Evolutionary conservation across 30 jellyfish, hydroid and myxozoan genomes (phyloP), one percentile per base, ranked within the genome.

Genomic region (Hydra vulgaris): DNA sequence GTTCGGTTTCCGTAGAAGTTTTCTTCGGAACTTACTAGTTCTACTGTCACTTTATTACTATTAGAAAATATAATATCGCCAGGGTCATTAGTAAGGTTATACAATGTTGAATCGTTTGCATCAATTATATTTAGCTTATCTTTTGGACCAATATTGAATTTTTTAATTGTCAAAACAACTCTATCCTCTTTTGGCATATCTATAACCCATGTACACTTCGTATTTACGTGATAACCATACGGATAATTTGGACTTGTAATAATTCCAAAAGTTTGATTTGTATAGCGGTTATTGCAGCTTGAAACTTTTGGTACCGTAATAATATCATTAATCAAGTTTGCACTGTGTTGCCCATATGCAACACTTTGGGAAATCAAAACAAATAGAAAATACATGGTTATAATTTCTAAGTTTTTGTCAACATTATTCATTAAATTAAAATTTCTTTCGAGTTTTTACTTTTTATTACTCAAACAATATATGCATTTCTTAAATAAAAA

Each of bases 21-120:
- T 18, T 18, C 69, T 17, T 18, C 21, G 15, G 77, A 23, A 17
- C 77, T 70, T 0, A 71, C 72, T 53, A 89, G 75, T 52, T 85
- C 89, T 52, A 89, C 78, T 27, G 4, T 76, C 7, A 89, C 25
- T 67, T 26, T 76, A 70, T 89, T 83, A 22, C 88, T 67, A 61
- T 27, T 76, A 22, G 95, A 89, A 85, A 74, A 89, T 8, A 89
- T 27, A 15, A 89, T 92, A 26, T 87, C 94, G 4, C 85, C 87
- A n/a, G 95, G 95, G 27, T 79, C 72, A 17, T 74, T 52, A 40
- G 53, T 25, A 71, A 66, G 81, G 25, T 81, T 81, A 17, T 87
- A 69, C 12, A 53, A 19, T 61, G 67, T 55, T 22, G 72, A 19
- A 22, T 26, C 54, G 54, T 27, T 67, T 24, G 81, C 88, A 15